Conservation (phyloP, 2,888 invertebrate species). For the Galerucella pusilla region DNA sequence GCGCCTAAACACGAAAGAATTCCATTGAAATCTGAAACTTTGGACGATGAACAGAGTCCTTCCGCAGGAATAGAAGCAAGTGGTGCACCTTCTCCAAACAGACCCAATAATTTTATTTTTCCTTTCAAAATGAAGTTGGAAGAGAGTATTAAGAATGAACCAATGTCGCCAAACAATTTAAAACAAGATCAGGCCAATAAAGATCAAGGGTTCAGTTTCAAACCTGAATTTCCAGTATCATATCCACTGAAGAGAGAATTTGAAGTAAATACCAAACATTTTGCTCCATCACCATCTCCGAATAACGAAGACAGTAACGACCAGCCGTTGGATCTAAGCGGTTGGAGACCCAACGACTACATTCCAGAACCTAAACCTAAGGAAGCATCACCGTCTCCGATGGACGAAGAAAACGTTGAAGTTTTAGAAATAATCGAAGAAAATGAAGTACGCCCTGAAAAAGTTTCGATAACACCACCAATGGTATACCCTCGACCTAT, state of each 20-base stretch:
- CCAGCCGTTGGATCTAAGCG: constrained; percentile 80
- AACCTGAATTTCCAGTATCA: constrained; percentile 12
- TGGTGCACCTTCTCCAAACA: constrained; percentile 74
- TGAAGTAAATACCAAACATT: neutral
- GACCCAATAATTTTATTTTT: constrained; percentile 62
- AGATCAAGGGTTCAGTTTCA: neutral
- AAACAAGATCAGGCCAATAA: neutral
- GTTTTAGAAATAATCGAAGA: constrained; percentile 69
- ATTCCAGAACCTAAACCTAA: neutral
- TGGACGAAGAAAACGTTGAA: constrained; percentile 69
- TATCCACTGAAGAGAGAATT: neutral
- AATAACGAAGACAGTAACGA: constrained; percentile 67
- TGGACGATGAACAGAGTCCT: constrained; percentile 67
- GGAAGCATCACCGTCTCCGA: constrained; percentile 49
- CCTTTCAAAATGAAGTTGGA: neutral
- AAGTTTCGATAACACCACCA: constrained; percentile 65
- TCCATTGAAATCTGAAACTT: constrained; percentile 32
- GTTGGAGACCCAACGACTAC: constrained; percentile 57
- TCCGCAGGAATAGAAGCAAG: constrained; percentile 76
- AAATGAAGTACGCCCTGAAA: constrained; percentile 48
- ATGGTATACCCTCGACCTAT: constrained; percentile 87
- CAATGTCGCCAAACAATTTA: neutral
- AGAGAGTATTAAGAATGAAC: neutral
- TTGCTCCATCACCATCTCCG: constrained; percentile 51
- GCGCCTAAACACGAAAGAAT: constrained; percentile 34